A percentile compares a stretch with the other conserved stretches of the same genome.
Conservation (phyloP, 2,888 invertebrate genomes). For the Cinara cedri region DNA sequence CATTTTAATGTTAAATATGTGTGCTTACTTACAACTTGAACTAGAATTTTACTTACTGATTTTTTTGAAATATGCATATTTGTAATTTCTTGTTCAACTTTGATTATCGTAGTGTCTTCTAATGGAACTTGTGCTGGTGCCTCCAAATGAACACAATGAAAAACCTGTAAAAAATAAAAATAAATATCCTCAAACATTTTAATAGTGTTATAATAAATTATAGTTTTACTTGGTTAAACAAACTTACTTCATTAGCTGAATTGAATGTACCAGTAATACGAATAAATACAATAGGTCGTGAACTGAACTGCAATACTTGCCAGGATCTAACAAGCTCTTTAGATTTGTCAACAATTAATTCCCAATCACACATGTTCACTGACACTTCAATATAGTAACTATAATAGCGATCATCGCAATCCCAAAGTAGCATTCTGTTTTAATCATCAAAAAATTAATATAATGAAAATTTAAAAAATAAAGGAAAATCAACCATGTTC, state of each 20-base stretch:
- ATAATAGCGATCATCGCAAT: conserved; percentile 93
- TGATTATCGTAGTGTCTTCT: background rate
- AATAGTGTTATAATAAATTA: conserved; percentile 27
- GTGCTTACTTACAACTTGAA: too few relatives aligned
- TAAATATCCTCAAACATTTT: background rate
- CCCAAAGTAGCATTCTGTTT: conserved; percentile 86
- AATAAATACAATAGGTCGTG: conserved; percentile 88
- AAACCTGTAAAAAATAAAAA: conserved; percentile 71
- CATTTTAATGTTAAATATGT: too few relatives aligned
- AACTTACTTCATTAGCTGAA: conserved; percentile 89
- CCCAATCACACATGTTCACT: conserved; percentile 90
- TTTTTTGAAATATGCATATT: conserved; percentile 29
- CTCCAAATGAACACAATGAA: conserved; percentile 97
- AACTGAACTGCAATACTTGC: conserved; percentile 87
- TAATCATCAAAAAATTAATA: background rate
- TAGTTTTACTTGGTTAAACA: conserved; percentile 19
- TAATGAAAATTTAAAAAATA: background rate
- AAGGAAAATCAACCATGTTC: background rate
- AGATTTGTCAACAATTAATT: conserved; percentile 85
- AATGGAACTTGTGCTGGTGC: conserved; percentile 75
- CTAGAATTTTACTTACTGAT: conserved; percentile 12
- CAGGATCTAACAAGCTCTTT: conserved; percentile 88
- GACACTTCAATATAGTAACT: conserved; percentile 96
- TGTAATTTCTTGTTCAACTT: conserved; percentile 25
- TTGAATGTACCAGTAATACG: conserved; percentile 95